These are phyloP conservation scores for Cheilosia soror DNA, from an alignment of 2,888 invertebrate genomes.

Conservation along the genomic window DNA sequence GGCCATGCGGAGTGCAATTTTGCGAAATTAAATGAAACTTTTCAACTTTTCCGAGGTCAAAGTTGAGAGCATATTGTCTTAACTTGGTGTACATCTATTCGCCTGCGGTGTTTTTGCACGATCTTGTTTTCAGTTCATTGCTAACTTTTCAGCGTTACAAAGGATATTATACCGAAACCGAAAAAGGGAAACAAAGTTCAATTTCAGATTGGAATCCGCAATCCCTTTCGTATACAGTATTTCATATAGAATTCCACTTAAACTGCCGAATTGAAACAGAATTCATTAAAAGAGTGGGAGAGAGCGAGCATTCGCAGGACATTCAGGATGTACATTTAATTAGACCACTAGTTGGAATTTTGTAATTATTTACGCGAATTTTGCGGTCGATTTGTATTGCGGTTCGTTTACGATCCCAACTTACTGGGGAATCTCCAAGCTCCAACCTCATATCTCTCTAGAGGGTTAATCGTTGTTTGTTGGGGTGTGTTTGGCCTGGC, in stretches of 20 bases:
- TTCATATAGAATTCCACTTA: slow-evolving; percentile 31
- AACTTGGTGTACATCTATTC: slow-evolving; percentile 18
- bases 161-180: slow-evolving; percentile 24
- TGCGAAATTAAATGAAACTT: slow-evolving; percentile 57
- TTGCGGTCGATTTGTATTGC: slow-evolving; percentile 65
- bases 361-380: slow-evolving; percentile 71
- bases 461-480: slow-evolving; percentile 59
- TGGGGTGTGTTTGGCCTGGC: slow-evolving; percentile 36
- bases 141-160: slow-evolving; percentile 3
- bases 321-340: slow-evolving; percentile 64
- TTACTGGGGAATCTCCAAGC: slow-evolving; percentile 1
- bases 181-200: slow-evolving; percentile 45
- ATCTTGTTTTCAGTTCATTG: not conserved
- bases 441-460: not conserved
- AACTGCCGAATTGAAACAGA: not conserved
- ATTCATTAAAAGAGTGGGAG: not conserved
- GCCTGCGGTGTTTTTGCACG: slow-evolving; percentile 9
- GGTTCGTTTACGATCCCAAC: slow-evolving; percentile 3
- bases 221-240: slow-evolving; percentile 15
- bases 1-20: not conserved
- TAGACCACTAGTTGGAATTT: slow-evolving; percentile 72
- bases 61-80: slow-evolving; percentile 48
- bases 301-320: not conserved
- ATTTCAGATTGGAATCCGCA: slow-evolving; percentile 45
- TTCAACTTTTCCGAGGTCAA: slow-evolving; percentile 55